Evolutionary conservation across 2,888 invertebrate species (phyloP).

Genomic region (Dryocosmus kuriphilus): DNA sequence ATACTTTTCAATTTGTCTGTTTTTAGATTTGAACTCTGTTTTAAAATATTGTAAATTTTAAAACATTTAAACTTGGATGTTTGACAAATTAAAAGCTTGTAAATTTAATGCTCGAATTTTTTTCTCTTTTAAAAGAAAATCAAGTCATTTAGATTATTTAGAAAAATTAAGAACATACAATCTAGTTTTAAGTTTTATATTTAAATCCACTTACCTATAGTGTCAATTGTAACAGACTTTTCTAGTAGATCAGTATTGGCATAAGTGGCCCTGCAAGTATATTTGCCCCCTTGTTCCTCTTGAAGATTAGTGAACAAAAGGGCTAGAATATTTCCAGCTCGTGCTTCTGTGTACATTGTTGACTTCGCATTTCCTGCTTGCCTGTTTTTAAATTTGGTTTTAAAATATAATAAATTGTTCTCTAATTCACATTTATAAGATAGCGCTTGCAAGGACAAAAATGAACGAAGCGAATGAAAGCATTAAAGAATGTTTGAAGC

Average conservation of each 20-base stretch:
- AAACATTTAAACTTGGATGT: too few relatives aligned
- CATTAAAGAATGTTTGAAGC: neutral
- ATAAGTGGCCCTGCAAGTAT: slow-evolving; percentile 90
- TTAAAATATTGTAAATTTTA: too few relatives aligned
- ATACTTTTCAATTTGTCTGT: too few relatives aligned
- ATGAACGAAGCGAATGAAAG: neutral
- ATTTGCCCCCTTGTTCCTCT: slow-evolving; percentile 88
- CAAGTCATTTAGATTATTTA: too few relatives aligned
- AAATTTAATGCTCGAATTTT: too few relatives aligned
- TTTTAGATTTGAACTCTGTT: too few relatives aligned
- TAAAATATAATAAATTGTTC: neutral
- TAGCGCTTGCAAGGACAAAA: neutral
- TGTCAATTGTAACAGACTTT: slow-evolving; percentile 85
- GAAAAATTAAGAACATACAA: neutral
- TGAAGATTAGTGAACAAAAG: slow-evolving; percentile 87
- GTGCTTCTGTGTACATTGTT: slow-evolving; percentile 84
- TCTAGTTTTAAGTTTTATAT: neutral
- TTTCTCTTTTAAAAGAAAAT: too few relatives aligned
- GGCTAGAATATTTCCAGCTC: slow-evolving; percentile 83
- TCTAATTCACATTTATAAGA: neutral
- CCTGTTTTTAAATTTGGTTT: slow-evolving; percentile 41
- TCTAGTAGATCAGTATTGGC: slow-evolving; percentile 84
- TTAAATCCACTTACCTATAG: slow-evolving; percentile 80
- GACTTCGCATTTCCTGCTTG: slow-evolving; percentile 72
- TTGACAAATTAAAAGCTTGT: too few relatives aligned